Conservation (phyloP, 2,888 invertebrate genomes). For the Clivina fossor region DNA sequence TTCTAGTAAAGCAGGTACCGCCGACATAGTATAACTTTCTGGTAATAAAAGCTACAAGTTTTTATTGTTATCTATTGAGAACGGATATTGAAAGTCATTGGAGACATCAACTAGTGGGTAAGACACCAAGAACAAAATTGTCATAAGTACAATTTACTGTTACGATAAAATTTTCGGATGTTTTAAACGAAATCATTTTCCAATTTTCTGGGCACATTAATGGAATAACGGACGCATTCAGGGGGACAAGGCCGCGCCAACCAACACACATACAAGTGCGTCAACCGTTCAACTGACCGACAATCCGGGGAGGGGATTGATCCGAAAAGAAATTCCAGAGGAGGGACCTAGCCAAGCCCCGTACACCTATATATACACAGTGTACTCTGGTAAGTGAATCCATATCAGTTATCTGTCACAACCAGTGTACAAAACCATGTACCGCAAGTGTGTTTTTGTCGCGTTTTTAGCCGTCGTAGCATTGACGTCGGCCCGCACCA, state of each 20-base stretch:
- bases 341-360: slow-evolving; percentile 46
- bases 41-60: slow-evolving; percentile 26
- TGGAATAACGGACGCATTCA: background rate
- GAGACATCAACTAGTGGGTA: slow-evolving; percentile 26
- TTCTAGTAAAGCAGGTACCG: slow-evolving; percentile 14
- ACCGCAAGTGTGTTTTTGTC: slow-evolving; percentile 61
- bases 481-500: slow-evolving; percentile 58
- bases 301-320: slow-evolving; percentile 41
- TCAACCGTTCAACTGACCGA: slow-evolving; percentile 38
- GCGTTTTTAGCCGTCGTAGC: slow-evolving; percentile 60
- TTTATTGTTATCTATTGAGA: slow-evolving; percentile 30
- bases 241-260: too few relatives aligned
- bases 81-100: slow-evolving; percentile 8
- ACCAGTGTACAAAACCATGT: slow-evolving; percentile 51
- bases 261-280: slow-evolving; percentile 25
- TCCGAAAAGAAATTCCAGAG: slow-evolving; percentile 47
- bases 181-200: slow-evolving; percentile 3
- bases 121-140: too few relatives aligned
- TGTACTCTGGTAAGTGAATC: slow-evolving; percentile 52
- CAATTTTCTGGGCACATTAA: slow-evolving; percentile 2
- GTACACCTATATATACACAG: slow-evolving; percentile 46
- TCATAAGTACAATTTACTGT: too few relatives aligned
- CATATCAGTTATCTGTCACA: slow-evolving; percentile 49
- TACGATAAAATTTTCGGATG: background rate
- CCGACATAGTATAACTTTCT: slow-evolving; percentile 15